Percentiles rank a stretch among this genome's conserved stretches.
Evolutionary conservation across 2,113 vertebrate genomes (phyloP).

Genomic region (Hippocampus comes): DNA sequence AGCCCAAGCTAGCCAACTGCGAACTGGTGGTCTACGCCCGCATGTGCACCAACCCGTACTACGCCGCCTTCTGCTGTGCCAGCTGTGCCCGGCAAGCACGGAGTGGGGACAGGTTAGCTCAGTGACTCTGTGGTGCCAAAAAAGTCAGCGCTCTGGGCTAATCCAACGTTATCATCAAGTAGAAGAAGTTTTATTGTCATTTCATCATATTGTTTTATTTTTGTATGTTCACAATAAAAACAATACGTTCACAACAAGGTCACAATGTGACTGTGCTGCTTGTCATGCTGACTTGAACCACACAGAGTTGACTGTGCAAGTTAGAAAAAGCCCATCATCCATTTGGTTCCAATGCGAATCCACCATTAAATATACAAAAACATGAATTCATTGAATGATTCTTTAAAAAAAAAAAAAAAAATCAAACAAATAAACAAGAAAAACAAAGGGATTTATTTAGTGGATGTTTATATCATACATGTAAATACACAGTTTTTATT

Average conservation of each 20-base stretch:
- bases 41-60: slow-evolving; percentile 86
- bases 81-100: slow-evolving; percentile 77
- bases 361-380: not conserved
- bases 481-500: too few species aligned
- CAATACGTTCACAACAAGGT: slow-evolving; percentile 52
- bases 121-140: slow-evolving; percentile 11
- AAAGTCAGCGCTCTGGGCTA: too few species aligned
- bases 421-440: too few species aligned
- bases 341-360: not conserved
- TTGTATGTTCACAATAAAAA: slow-evolving; percentile 31
- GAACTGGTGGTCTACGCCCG: slow-evolving; percentile 86
- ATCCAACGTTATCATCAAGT: not conserved
- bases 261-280: not conserved
- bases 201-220: slow-evolving; percentile 4
- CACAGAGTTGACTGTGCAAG: not conserved
- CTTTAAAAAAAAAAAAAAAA: too few species aligned
- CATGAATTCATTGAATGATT: not conserved
- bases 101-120: slow-evolving; percentile 18
- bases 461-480: too few species aligned
- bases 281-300: slow-evolving; percentile 16
- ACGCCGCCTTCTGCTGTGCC: slow-evolving; percentile 92
- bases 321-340: not conserved
- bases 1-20: slow-evolving; percentile 90
- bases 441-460: too few species aligned
- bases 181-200: not conserved